Percentiles rank a stretch among this genome's conserved stretches.
phyloP scores from a whole-genome alignment of 2,888 invertebrate species.

The Phortica okadai region DNA sequence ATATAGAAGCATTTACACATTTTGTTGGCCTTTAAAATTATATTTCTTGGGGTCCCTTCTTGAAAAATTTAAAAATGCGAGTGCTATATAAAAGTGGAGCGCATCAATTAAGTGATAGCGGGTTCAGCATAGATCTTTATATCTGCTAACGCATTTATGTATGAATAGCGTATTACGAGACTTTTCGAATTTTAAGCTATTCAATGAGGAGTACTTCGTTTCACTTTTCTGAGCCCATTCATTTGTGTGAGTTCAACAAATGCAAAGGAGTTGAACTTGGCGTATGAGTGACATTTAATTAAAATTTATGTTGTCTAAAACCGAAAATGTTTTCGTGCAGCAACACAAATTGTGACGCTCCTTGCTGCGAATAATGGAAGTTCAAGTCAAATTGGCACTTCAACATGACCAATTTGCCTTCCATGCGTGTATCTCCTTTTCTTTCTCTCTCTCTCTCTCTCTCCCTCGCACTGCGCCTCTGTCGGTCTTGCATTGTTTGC shows the following conservation, averaged over 20 bases:
- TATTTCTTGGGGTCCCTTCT: too few relatives aligned
- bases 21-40: too few relatives aligned
- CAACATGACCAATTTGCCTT: background rate
- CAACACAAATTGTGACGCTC: background rate
- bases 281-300: slow-evolving; percentile 75
- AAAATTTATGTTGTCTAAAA: slow-evolving; percentile 73
- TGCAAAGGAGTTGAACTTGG: slow-evolving; percentile 53
- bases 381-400: slow-evolving; percentile 30
- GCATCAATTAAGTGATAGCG: too few relatives aligned
- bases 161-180: too few relatives aligned
- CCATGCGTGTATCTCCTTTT: slow-evolving; percentile 27
- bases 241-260: slow-evolving; percentile 57
- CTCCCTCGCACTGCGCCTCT: background rate
- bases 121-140: too few relatives aligned
- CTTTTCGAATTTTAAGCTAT: slow-evolving; percentile 45
- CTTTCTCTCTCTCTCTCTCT: slow-evolving; percentile 28
- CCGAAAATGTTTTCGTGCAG: slow-evolving; percentile 46
- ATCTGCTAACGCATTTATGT: too few relatives aligned
- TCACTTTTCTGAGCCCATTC: slow-evolving; percentile 58
- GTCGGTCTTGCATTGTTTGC: background rate
- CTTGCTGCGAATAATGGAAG: slow-evolving; percentile 26
- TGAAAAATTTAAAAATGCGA: too few relatives aligned
- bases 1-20: too few relatives aligned
- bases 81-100: too few relatives aligned
- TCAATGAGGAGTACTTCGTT: slow-evolving; percentile 69